A percentile compares a stretch with the other conserved stretches of the same genome.
These are phyloP conservation scores for Aptenodytes patagonicus DNA, from an alignment of 2,113 vertebrate genomes.

Conservation along the genomic window DNA sequence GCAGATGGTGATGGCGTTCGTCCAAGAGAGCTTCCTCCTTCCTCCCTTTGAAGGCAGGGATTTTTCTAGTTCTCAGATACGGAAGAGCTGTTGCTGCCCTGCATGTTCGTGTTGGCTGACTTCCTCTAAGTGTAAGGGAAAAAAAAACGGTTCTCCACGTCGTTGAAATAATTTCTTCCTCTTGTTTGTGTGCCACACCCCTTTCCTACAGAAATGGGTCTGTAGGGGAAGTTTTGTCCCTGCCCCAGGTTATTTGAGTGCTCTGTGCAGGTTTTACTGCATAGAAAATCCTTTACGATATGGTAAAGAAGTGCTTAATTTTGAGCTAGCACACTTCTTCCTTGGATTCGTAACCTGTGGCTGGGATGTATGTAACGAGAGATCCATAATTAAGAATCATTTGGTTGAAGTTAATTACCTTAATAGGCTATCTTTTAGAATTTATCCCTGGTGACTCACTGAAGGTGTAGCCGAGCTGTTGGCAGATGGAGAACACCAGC, in stretches of 20 bases:
- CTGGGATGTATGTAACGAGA: background rate
- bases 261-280: background rate
- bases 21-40: constrained; percentile 44
- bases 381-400: constrained; percentile 34
- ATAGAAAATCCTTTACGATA: background rate
- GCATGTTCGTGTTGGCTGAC: background rate
- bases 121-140: background rate
- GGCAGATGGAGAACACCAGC: background rate
- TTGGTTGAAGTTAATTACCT: constrained; percentile 39
- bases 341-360: background rate
- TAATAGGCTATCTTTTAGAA: background rate
- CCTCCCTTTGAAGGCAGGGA: background rate
- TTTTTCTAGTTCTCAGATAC: background rate
- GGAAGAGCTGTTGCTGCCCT: background rate
- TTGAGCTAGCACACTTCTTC: background rate
- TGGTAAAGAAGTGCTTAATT: background rate
- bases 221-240: background rate
- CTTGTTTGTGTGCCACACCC: background rate
- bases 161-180: background rate
- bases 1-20: background rate
- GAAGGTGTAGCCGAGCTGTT: background rate
- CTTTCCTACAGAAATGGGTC: background rate
- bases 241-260: background rate
- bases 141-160: background rate
- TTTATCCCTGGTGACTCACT: constrained; percentile 1